Percentiles rank a stretch among this genome's conserved stretches.
phyloP scores from a whole-genome alignment of 2,888 invertebrate species.

The Villa cingulata region DNA sequence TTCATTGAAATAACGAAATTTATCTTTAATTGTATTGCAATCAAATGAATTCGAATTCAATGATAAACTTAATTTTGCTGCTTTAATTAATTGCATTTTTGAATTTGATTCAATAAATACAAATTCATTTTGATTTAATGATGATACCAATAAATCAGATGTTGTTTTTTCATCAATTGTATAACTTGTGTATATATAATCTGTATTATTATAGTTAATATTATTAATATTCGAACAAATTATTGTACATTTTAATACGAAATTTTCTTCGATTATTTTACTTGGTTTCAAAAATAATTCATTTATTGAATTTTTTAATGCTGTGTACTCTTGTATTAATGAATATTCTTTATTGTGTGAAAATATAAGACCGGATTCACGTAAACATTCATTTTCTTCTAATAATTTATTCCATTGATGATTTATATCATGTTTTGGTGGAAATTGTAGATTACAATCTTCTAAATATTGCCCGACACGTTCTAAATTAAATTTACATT shows the following conservation, averaged over 20 bases:
- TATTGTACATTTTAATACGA: slow-evolving; percentile 42
- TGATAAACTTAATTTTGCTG: slow-evolving; percentile 42
- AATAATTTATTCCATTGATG: slow-evolving; percentile 70
- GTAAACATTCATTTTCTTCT: slow-evolving; percentile 56
- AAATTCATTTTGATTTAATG: slow-evolving; percentile 25
- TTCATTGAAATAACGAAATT: slow-evolving; percentile 19
- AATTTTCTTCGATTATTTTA: slow-evolving; percentile 48
- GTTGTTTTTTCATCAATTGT: slow-evolving; percentile 22
- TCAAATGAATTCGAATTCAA: slow-evolving; percentile 34
- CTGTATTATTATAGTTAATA: slow-evolving; percentile 25
- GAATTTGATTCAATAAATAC: slow-evolving; percentile 28
- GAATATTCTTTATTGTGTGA: slow-evolving; percentile 63
- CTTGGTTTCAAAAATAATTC: slow-evolving; percentile 54
- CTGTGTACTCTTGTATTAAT: slow-evolving; percentile 65
- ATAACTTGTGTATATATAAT: slow-evolving; percentile 20
- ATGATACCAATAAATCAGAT: slow-evolving; percentile 25
- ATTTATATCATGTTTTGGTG: slow-evolving; percentile 45
- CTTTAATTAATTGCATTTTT: slow-evolving; percentile 34
- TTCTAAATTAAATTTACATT: slow-evolving; percentile 66
- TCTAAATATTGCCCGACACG: slow-evolving; percentile 82
- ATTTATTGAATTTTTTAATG: slow-evolving; percentile 50
- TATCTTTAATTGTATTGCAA: slow-evolving; percentile 24
- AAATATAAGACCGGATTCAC: slow-evolving; percentile 57
- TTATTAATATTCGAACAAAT: slow-evolving; percentile 39
- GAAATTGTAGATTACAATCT: slow-evolving; percentile 55